Percentiles rank a stretch among this genome's conserved stretches.
These are phyloP conservation scores for Xerus rutilus DNA, from an alignment of 2,797 vertebrate genomes.

Conservation along the genomic window DNA sequence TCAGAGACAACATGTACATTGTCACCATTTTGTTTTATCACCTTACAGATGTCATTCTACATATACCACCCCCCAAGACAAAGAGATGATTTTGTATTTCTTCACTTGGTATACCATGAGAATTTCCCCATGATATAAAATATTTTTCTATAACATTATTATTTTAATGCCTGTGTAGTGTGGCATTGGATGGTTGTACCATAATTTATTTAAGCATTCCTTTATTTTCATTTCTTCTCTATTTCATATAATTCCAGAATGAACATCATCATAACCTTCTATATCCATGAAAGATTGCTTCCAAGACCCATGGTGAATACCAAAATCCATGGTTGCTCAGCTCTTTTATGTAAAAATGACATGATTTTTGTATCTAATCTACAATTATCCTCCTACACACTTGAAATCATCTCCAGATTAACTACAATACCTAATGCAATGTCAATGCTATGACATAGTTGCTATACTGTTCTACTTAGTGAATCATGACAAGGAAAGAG, in stretches of 20 bases:
- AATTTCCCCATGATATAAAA: not conserved
- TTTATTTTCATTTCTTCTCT: not conserved
- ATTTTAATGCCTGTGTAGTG: not conserved
- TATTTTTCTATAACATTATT: not conserved
- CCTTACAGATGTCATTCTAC: not conserved
- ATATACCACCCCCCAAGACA: not conserved
- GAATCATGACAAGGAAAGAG: not conserved
- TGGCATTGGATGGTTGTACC: not conserved
- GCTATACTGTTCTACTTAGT: not conserved
- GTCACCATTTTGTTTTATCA: not conserved
- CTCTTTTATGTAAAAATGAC: not conserved
- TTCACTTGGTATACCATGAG: not conserved
- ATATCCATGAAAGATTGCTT: not conserved
- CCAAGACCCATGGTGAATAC: not conserved
- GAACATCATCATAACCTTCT: not conserved
- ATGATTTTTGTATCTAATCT: too few relatives aligned
- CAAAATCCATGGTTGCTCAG: not conserved
- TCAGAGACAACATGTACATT: not conserved
- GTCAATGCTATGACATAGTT: not conserved
- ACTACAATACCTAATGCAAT: not conserved
- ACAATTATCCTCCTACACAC: accelerated
- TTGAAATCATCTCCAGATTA: not conserved
- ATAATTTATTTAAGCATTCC: not conserved
- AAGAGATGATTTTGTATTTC: not conserved
- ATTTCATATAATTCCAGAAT: not conserved